phyloP scores from a whole-genome alignment of 2,797 vertebrate species.

The Mormyrus hasselquistii region DNA sequence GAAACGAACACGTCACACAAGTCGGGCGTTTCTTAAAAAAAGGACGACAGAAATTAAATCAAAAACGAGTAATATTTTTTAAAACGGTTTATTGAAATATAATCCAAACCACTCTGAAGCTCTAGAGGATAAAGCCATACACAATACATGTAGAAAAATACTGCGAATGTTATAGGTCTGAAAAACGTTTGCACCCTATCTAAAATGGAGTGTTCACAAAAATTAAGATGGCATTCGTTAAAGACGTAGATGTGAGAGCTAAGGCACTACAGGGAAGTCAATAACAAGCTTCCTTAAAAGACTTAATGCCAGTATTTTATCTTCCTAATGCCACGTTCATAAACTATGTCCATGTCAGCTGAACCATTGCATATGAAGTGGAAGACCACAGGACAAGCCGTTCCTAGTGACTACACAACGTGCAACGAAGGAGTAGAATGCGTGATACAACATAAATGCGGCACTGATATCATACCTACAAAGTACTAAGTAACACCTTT shows the following conservation, averaged over 20 bases:
- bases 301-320: background rate
- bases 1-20: background rate
- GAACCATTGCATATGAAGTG: background rate
- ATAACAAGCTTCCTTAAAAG: background rate
- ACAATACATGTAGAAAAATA: conserved; percentile 1
- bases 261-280: background rate
- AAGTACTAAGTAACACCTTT: background rate
- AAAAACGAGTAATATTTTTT: background rate
- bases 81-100: conserved; percentile 15
- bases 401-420: background rate
- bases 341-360: background rate
- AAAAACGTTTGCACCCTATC: background rate
- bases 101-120: background rate
- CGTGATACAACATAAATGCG: background rate
- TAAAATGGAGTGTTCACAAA: background rate
- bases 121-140: background rate
- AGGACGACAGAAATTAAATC: background rate
- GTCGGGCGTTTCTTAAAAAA: background rate
- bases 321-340: background rate
- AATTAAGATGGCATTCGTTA: background rate
- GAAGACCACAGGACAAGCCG: background rate
- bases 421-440: background rate
- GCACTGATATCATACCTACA: background rate
- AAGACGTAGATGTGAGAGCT: background rate
- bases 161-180: background rate